Evolutionary conservation across 2,113 vertebrate genomes (phyloP).

Genomic region (Pseudopodoces humilis): DNA sequence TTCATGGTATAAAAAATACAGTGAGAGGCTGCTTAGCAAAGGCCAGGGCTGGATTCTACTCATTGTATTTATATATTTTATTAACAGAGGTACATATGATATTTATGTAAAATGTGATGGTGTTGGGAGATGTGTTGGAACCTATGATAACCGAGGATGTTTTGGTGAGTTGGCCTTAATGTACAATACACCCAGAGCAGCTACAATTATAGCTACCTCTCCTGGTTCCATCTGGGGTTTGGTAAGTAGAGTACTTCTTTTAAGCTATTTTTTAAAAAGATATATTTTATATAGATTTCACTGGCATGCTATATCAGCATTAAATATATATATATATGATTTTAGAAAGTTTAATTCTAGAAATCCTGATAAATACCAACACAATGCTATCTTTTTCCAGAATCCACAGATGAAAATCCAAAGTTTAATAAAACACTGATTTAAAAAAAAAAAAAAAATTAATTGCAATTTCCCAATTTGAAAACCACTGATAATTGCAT

Average conservation of each 20-base stretch:
- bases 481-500: background rate
- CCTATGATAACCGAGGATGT: conserved; percentile 94
- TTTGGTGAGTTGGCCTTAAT: conserved; percentile 98
- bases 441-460: background rate
- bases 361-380: background rate
- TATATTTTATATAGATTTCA: background rate
- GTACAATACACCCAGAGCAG: conserved; percentile 98
- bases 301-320: background rate
- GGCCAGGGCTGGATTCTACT: background rate
- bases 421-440: background rate
- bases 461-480: background rate
- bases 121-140: conserved; percentile 86
- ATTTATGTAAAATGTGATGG: conserved; percentile 90
- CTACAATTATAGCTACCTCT: conserved; percentile 95
- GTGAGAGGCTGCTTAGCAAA: background rate
- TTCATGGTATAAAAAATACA: background rate
- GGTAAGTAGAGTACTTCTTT: conserved; percentile 78
- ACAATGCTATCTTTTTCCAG: background rate
- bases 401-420: background rate
- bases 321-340: background rate
- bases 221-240: conserved; percentile 96
- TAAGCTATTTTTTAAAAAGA: background rate
- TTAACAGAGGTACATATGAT: conserved; percentile 88
- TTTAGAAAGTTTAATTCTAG: background rate
- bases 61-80: conserved; percentile 10